Evolutionary conservation across 2,797 vertebrate species (phyloP).

Genomic region (Macropus fuliginosus): DNA sequence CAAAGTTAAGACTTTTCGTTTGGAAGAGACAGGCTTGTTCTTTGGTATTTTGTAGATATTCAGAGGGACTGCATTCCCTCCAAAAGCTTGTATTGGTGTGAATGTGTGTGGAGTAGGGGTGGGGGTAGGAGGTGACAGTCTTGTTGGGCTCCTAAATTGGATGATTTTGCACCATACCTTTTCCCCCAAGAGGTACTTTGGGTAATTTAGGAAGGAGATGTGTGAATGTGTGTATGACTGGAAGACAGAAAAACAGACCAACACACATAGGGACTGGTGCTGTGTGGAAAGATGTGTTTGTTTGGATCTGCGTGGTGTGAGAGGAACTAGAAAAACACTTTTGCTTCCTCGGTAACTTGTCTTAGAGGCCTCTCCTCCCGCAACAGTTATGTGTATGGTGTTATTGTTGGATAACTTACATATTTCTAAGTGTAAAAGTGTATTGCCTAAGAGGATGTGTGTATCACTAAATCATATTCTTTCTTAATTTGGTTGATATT

Average conservation of each 20-base stretch:
- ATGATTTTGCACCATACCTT: conserved; percentile 23
- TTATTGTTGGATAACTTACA: not conserved
- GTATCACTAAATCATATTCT: not conserved
- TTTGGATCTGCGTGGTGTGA: not conserved
- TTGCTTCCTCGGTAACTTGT: not conserved
- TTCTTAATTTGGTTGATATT: not conserved
- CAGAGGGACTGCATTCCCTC: not conserved
- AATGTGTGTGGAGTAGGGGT: not conserved
- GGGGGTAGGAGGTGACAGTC: not conserved
- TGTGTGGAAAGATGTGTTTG: not conserved
- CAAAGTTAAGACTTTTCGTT: not conserved
- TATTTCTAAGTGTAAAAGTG: not conserved
- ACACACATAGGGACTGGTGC: not conserved
- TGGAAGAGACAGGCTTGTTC: not conserved
- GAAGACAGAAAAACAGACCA: not conserved
- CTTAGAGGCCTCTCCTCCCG: not conserved
- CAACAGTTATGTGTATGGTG: not conserved
- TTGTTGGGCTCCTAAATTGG: conserved; percentile 3
- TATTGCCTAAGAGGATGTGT: not conserved
- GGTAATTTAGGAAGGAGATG: not conserved
- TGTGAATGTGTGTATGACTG: not conserved
- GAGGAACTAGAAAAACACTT: not conserved
- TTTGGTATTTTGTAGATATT: not conserved
- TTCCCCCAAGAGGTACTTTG: not conserved
- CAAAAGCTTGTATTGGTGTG: not conserved